Percentiles rank a stretch among this genome's conserved stretches.
These are phyloP conservation scores for Brachymystax lenok DNA, from an alignment of 2,797 vertebrate species.

Conservation along the genomic window DNA sequence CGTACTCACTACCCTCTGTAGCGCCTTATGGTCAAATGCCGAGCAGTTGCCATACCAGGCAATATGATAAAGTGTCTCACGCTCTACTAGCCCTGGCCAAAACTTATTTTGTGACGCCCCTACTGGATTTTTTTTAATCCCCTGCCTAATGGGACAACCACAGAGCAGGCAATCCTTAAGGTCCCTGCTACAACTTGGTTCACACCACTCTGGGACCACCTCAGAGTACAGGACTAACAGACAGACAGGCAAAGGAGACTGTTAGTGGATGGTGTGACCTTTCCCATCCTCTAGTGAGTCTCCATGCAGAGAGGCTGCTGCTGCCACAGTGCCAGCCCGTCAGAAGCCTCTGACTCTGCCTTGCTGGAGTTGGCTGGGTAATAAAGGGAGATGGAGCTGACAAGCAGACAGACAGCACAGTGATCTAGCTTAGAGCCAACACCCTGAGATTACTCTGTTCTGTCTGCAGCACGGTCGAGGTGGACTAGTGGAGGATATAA, in stretches of 20 bases:
- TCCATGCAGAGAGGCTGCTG: constrained; percentile 17
- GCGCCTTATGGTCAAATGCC: too few relatives aligned
- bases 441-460: background rate
- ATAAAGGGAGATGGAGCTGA: constrained; percentile 27
- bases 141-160: too few relatives aligned
- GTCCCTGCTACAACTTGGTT: too few relatives aligned
- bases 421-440: background rate
- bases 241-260: constrained; percentile 6
- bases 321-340: constrained; percentile 16
- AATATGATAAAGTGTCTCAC: too few relatives aligned
- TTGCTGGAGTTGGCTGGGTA: constrained; percentile 25
- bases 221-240: background rate
- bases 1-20: too few relatives aligned
- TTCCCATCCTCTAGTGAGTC: constrained; percentile 17
- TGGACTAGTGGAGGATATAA: background rate
- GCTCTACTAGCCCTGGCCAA: too few relatives aligned
- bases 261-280: constrained; percentile 2
- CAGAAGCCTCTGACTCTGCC: background rate
- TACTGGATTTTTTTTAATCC: too few relatives aligned
- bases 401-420: constrained; percentile 5
- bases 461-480: background rate
- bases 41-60: too few relatives aligned
- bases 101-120: too few relatives aligned
- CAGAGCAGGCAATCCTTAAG: too few relatives aligned
- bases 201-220: too few relatives aligned